These are phyloP conservation scores for Brienomyrus brachyistius DNA, from an alignment of 2,113 vertebrate species.

Conservation along the genomic window DNA sequence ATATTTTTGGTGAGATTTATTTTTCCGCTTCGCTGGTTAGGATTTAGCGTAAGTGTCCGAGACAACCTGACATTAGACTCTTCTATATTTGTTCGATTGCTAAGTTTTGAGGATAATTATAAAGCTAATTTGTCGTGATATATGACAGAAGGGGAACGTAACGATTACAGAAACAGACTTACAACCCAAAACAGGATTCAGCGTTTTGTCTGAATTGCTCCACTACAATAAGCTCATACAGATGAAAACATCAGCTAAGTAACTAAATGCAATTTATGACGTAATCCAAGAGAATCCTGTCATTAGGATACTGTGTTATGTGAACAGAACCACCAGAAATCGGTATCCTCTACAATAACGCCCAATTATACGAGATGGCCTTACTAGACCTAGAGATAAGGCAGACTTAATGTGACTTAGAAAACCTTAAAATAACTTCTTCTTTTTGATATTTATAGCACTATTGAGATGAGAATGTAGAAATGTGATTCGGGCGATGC, in stretches of 20 bases:
- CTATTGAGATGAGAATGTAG: background rate
- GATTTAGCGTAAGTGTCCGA: background rate
- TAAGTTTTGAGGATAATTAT: background rate
- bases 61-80: background rate
- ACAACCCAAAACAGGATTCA: background rate
- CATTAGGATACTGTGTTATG: background rate
- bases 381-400: background rate
- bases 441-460: background rate
- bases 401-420: background rate
- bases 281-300: background rate
- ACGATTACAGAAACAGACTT: background rate
- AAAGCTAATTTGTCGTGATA: background rate
- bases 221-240: background rate
- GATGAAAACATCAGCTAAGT: background rate
- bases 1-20: conserved; percentile 2
- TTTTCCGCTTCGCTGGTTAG: background rate
- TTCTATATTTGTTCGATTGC: background rate
- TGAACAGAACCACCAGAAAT: background rate
- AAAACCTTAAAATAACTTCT: background rate
- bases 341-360: background rate
- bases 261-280: background rate
- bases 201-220: background rate
- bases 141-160: background rate
- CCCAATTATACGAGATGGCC: background rate
- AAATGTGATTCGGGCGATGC: background rate